Base-by-base conservation (phyloP, 2,797 vertebrate species). In the Sebastes umbrosus region DNA sequence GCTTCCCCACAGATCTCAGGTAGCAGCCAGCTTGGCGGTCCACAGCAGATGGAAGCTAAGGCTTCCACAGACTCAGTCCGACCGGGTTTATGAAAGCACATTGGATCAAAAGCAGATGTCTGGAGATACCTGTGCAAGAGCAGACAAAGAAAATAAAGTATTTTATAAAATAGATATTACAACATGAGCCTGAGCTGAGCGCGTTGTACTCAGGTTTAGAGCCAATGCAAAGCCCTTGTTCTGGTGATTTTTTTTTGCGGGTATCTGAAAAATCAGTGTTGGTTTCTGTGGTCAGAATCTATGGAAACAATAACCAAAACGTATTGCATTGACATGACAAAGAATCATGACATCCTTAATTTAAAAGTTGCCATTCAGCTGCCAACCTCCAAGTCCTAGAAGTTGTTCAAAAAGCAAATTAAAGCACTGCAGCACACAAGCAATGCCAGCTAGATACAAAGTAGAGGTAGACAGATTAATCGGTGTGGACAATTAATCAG, bases 21-120 rank as follows among this genome's bases (percentile, higher is more conserved):
- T 72, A 73, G 79, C 58, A 78, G 86, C 74, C 82, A 85, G 76
- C 63, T 80, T 54, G 55, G 70, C 34, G 13, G 74, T 69, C 73
- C 68, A 55, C 24, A 64, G 74, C 84, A 91, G 90, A 90, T 90
- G 84, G 83, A 87, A 75, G 57, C 46, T 32, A n/a, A 82, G 59
- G 77, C 84, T 84, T 78, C 75, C 64, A 63, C 63, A 24, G 62
- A 54, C 65, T 82, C 75, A 50, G 34, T 79, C 70, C 73, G 70
- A 83, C 74, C 64, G 82, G 74, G 76, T 77, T 84, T 65, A 31
- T 79, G 58, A 91, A 82, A 82, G 57, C 43, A 31, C 62, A 32
- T 73, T 64, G 67, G 77, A 86, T 87, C 73, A 87, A 74, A 70
- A 65, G 39, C 29, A 70, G 59, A 89, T 13, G 12, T 60, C 29